These are phyloP conservation scores for Microcebus ravelobensis DNA, from an alignment of 2,113 vertebrate genomes.

Conservation along the genomic window DNA sequence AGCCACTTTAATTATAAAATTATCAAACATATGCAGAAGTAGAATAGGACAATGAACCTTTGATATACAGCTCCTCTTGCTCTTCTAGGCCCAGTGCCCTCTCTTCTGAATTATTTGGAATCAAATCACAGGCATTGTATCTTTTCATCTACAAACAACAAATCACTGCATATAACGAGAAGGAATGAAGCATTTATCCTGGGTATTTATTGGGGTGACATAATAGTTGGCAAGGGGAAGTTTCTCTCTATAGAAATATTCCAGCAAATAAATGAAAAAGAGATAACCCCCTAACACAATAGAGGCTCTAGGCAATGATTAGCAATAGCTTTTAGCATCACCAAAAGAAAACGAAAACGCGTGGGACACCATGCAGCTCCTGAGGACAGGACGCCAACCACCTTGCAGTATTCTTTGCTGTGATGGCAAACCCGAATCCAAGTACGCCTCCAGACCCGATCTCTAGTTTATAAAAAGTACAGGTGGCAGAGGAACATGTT, in stretches of 20 bases:
- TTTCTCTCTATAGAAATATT: neutral
- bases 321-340: rapidly evolving
- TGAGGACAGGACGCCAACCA: rapidly evolving
- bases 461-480: rapidly evolving
- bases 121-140: neutral
- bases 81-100: rapidly evolving
- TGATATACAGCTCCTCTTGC: rapidly evolving
- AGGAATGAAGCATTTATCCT: neutral
- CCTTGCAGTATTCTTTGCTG: neutral
- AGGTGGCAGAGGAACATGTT: neutral
- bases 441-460: neutral
- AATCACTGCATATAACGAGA: neutral
- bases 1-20: neutral
- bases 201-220: neutral
- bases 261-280: neutral
- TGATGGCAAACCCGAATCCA: rapidly evolving
- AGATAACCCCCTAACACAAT: neutral
- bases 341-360: too few relatives aligned
- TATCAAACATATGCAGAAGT: rapidly evolving
- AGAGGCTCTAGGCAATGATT: neutral
- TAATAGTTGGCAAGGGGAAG: neutral
- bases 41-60: neutral
- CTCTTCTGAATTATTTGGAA: too few relatives aligned
- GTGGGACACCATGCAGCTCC: rapidly evolving
- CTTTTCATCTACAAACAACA: neutral